Conservation (phyloP, 2,113 vertebrate species). For the Eleginops maclovinus region DNA sequence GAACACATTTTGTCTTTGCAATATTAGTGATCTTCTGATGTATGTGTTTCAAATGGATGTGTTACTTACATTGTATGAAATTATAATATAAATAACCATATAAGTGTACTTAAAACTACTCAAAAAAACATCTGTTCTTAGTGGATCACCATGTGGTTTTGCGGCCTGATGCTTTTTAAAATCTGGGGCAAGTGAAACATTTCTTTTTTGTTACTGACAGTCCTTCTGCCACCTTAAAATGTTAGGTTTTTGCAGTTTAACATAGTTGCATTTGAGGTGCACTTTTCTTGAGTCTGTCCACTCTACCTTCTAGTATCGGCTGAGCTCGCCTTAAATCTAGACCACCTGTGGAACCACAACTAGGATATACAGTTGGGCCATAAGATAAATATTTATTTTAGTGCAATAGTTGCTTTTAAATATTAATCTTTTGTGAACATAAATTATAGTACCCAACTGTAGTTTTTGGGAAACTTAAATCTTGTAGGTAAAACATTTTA, state of each 20-base stretch:
- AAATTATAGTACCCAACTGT: background rate
- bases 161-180: background rate
- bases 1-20: background rate
- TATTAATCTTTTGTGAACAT: background rate
- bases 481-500: background rate
- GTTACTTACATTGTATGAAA: background rate
- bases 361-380: background rate
- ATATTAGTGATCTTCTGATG: background rate
- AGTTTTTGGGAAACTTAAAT: background rate
- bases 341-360: background rate
- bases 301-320: background rate
- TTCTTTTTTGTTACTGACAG: background rate
- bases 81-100: background rate
- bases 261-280: no score
- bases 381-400: background rate
- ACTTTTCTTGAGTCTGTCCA: background rate
- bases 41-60: background rate
- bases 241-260: no score
- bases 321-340: background rate
- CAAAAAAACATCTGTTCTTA: no score
- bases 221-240: no score
- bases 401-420: constrained; percentile 2
- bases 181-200: no score
- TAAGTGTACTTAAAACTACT: background rate
- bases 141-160: no score